A percentile compares a stretch with the other conserved stretches of the same genome.
These are phyloP conservation scores for Myopa tessellatipennis DNA, from an alignment of 2,888 invertebrate species.

Conservation along the genomic window DNA sequence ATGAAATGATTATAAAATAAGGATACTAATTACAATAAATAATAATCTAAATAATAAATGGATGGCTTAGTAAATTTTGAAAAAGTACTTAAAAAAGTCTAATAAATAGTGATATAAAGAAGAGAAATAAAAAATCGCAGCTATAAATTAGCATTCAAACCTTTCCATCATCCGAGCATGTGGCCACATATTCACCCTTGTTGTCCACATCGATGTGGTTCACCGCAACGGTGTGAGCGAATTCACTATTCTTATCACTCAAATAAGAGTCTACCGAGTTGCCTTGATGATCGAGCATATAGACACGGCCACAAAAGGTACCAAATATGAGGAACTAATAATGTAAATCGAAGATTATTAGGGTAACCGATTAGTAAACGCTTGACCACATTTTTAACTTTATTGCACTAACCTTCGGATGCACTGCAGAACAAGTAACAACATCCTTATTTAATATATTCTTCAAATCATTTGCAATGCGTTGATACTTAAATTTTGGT, in stretches of 20 bases:
- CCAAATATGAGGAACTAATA: slow-evolving; percentile 89
- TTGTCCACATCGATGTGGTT: slow-evolving; percentile 94
- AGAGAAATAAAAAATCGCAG: background rate
- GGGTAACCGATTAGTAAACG: background rate
- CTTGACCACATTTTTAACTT: background rate
- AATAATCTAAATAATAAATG: background rate
- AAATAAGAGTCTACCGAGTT: slow-evolving; percentile 75
- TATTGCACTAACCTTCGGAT: slow-evolving; percentile 78
- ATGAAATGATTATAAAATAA: too few species aligned
- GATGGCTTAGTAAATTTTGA: background rate
- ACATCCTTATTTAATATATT: slow-evolving; percentile 87
- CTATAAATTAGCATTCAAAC: slow-evolving; percentile 63
- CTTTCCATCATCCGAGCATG: slow-evolving; percentile 91
- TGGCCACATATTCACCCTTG: slow-evolving; percentile 93
- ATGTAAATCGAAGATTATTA: background rate
- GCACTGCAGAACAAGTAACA: slow-evolving; percentile 90
- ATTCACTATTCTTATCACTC: slow-evolving; percentile 71
- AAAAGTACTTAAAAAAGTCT: background rate
- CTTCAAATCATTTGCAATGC: slow-evolving; percentile 88
- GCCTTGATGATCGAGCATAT: slow-evolving; percentile 92
- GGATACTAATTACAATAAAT: background rate
- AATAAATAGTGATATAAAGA: too few species aligned
- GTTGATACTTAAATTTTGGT: slow-evolving; percentile 91
- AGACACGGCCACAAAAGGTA: slow-evolving; percentile 90
- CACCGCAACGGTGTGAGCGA: slow-evolving; percentile 86